Percentiles rank a stretch among this genome's conserved stretches.
Conservation (phyloP, 2,113 vertebrate species). For the Falco punctatus region DNA sequence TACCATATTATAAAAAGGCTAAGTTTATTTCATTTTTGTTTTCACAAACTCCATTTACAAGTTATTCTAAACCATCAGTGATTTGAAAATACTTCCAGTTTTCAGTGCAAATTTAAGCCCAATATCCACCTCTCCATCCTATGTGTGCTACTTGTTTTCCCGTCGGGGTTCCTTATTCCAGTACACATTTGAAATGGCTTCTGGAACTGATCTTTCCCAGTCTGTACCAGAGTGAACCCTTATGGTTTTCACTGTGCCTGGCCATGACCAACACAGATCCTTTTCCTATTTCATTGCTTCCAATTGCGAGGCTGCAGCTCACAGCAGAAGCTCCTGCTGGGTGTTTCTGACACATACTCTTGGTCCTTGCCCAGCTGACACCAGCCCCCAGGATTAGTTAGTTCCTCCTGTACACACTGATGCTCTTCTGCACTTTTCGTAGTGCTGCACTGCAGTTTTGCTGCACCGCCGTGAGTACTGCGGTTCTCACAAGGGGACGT, state of each 20-base stretch:
- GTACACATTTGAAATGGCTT: background rate
- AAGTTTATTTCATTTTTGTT: background rate
- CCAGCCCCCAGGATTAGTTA: background rate
- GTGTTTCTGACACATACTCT: background rate
- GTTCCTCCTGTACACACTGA: background rate
- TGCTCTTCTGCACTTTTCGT: background rate
- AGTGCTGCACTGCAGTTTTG: background rate
- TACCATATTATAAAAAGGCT: background rate
- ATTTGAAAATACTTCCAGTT: background rate
- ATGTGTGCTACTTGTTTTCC: background rate
- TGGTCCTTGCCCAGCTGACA: background rate
- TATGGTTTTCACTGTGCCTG: background rate
- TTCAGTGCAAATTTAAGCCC: background rate
- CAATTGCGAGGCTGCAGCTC: background rate
- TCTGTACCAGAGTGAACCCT: background rate
- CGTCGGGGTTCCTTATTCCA: background rate
- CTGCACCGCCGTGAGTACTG: background rate
- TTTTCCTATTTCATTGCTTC: background rate
- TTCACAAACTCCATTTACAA: background rate
- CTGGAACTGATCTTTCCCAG: background rate
- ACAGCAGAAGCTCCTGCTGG: background rate
- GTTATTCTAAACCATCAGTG: background rate
- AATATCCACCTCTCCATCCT: background rate
- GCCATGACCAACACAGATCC: fast-evolving
- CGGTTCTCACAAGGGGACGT: background rate